Evolutionary conservation across 2,113 vertebrate species (phyloP), one percentile per base, ranked within the genome.

Genomic region (Baryphthengus martii): DNA sequence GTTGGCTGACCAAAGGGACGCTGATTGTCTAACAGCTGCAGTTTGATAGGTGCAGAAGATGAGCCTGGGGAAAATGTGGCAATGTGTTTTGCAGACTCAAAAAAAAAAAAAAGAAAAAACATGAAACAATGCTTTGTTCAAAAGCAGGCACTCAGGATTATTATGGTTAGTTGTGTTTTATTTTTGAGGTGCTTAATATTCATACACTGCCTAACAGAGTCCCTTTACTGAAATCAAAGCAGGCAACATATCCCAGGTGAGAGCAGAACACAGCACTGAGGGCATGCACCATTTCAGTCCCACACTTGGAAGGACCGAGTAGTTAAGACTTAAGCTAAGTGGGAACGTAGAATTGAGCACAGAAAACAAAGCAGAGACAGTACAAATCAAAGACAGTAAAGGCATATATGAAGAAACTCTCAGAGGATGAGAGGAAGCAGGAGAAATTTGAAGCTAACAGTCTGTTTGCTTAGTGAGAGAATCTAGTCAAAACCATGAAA

Each of bases 1-100:
- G 90, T 92, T 97, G 96, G 92, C 95, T 96, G 92, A 95, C 95
- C 90, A 96, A 96, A 90, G 92, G 92, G 88, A 92, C 83, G 68
- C 52, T 90, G 88, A 35, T 84, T 93, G 84, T 92, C 63, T 88
- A 93, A 93, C 85, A 95, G 82, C 85, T 96, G 90, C 82, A 86
- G 92, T 88, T 78, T 93, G 92, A 94, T 96, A 96, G 92, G 90
- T 94, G 90, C 4, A 17, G 88, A 83, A 90, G 92, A 96, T 86
- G 90, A 96, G 79, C 79, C 42, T 88, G 88, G 91, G 85, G 90
- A 95, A 95, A 96, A 94, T 71, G 63, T 58, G 68, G 90, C 82
- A 85, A 96, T 76, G 65, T 85, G 82, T 94, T 95, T 86, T 84
- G 78, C 85, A 95, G 90, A 93, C 65, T 61, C 40, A 33, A 71